Base-by-base conservation (phyloP, 2,888 invertebrate species). In the Oithona nana region DNA sequence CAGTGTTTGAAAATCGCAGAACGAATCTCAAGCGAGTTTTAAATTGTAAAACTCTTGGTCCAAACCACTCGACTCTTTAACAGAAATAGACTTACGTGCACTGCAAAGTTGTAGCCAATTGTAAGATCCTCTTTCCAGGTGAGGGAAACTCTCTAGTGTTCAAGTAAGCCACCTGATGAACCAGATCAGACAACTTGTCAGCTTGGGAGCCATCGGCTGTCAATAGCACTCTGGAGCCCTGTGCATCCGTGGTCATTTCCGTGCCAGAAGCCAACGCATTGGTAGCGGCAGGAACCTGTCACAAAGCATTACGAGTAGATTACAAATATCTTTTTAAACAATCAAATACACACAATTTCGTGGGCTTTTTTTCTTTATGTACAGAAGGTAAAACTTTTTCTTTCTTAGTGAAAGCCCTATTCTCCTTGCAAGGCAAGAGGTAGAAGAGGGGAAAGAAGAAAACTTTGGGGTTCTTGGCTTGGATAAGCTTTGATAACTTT, bases 131-230 rank as follows among this genome's bases (percentile, higher is more conserved):
- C 3, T 94, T 78, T 3, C 95, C 97, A 3, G 94, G 90, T n/a
- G 93, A 93, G 20, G 95, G 94, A 76, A 85, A 88, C 68, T 85
- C 82, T 64, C 93, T 80, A 16, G 85, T 83, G 75, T 97, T 97
- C 8, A 86, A 84, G 75, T 97, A 97, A 59, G 90, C 85, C 67
- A 97, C 83, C 70, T 86, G 83, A 6, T 87, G 81, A 65, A 92
- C 79, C 57, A 93, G 73, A 1, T 83, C 84, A 74, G 93, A 92
- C 67, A 94, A 81, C 71, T 93, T 90, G 16, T 85, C 86, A 66
- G 86, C 84, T 71, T 88, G 89, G 71, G 86, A 86, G 1, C 93
- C 90, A 70, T 89, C 88, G 69, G 94, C 86, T 20, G 87, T 87
- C 39, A 39, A 16, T 16, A 39, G 8, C 57, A 94, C 86, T 67